phyloP scores from a whole-genome alignment of 2,888 invertebrate genomes.

The Drosophila monieri region DNA sequence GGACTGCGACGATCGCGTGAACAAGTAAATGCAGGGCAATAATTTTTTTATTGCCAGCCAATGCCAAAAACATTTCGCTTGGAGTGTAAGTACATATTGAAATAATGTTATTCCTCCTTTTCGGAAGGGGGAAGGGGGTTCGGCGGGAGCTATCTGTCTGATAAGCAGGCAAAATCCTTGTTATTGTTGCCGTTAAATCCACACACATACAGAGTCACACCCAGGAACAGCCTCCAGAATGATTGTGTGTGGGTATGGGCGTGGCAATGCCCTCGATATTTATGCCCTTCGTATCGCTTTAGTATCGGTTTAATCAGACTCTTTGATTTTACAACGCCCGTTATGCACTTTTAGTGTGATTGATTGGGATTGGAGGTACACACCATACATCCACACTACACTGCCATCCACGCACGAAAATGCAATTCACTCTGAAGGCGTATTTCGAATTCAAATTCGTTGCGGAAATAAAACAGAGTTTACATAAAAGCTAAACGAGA shows the following conservation, averaged over 20 bases:
- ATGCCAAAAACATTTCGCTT: conserved; percentile 62
- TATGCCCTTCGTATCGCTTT: conserved; percentile 55
- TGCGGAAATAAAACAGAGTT: conserved; percentile 23
- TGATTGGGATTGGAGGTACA: conserved; percentile 52
- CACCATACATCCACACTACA: not conserved
- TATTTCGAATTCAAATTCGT: conserved; percentile 28
- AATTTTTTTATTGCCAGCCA: conserved; percentile 64
- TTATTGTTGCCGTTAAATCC: conserved; percentile 67
- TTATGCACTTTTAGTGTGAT: conserved; percentile 71
- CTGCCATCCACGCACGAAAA: conserved; percentile 1
- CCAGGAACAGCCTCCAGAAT: conserved; percentile 19
- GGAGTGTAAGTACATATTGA: conserved; percentile 61
- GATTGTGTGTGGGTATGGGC: conserved; percentile 29
- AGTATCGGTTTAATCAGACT: conserved; percentile 63
- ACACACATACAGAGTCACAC: conserved; percentile 23
- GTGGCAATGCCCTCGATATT: conserved; percentile 58
- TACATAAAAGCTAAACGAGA: conserved; percentile 15
- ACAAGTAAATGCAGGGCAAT: conserved; percentile 59
- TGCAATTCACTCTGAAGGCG: conserved; percentile 23
- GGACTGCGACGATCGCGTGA: conserved; percentile 50
- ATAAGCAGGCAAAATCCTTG: conserved; percentile 63
- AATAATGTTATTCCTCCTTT: conserved; percentile 49
- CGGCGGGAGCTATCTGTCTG: conserved; percentile 40
- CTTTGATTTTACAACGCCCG: conserved; percentile 61
- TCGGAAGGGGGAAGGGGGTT: conserved; percentile 14